Percentiles rank a stretch among this genome's conserved stretches.
These are phyloP conservation scores for Epinephelus awoara DNA, from an alignment of 2,797 vertebrate genomes.

Conservation along the genomic window DNA sequence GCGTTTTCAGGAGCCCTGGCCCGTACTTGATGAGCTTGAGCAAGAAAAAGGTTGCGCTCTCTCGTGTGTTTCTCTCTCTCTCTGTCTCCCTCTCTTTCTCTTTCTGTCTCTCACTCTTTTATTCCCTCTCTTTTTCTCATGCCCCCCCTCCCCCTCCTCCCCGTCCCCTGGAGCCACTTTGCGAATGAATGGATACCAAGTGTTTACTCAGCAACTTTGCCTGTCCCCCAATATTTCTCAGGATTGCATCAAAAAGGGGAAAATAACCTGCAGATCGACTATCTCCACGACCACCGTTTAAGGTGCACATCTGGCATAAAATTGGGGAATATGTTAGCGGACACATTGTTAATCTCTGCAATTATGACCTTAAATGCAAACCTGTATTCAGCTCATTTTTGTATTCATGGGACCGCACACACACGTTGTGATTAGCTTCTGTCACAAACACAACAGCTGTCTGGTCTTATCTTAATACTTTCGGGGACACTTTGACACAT, in stretches of 20 bases:
- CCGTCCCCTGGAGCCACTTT: constrained; percentile 84
- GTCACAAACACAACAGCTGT: background rate
- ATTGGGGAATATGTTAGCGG: background rate
- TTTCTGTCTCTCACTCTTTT: constrained; percentile 74
- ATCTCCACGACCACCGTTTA: too few relatives aligned
- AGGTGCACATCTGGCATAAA: background rate
- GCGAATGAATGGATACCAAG: constrained; percentile 91
- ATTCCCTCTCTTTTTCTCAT: constrained; percentile 85
- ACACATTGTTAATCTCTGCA: background rate
- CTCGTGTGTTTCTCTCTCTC: constrained; percentile 74
- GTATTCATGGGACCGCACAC: background rate
- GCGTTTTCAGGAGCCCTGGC: constrained; percentile 99
- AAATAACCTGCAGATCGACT: constrained; percentile 21
- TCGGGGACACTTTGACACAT: background rate
- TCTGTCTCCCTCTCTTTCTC: constrained; percentile 61
- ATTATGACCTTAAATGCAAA: background rate
- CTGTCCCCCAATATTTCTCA: constrained; percentile 62
- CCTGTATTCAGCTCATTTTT: background rate
- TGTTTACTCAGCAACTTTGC: constrained; percentile 93
- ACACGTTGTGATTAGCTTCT: background rate
- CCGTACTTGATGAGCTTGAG: constrained; percentile 99
- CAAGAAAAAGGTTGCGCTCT: constrained; percentile 93
- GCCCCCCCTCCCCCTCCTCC: constrained; percentile 44
- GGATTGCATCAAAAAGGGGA: constrained; percentile 52
- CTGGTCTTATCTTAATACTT: background rate